phyloP scores from a whole-genome alignment of 1,140 invertebrate species.

The Papilio machaon region DNA sequence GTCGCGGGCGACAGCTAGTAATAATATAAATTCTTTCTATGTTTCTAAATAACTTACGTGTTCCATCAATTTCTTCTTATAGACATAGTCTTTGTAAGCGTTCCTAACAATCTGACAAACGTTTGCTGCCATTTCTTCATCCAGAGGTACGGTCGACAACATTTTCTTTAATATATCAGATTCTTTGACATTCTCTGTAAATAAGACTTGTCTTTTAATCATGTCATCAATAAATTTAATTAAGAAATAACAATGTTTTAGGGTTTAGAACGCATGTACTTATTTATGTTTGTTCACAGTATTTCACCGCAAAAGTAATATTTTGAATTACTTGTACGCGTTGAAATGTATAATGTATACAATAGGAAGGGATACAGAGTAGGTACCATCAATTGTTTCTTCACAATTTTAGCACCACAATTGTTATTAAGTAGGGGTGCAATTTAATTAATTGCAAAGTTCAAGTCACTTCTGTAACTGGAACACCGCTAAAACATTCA shows the following conservation, averaged over 20 bases:
- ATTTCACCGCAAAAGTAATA: too few species aligned
- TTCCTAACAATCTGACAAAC: constrained; percentile 71
- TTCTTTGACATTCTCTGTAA: constrained; percentile 70
- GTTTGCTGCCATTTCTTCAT: constrained; percentile 66
- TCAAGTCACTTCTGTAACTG: background rate
- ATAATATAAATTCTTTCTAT: background rate
- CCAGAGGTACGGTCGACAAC: constrained; percentile 50
- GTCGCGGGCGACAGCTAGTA: too few species aligned
- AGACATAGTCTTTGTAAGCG: constrained; percentile 72
- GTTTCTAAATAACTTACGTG: constrained; percentile 37
- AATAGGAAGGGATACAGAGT: too few species aligned
- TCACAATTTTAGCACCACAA: too few species aligned
- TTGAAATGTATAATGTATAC: too few species aligned
- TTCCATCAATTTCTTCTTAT: constrained; percentile 64
- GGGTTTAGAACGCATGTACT: too few species aligned
- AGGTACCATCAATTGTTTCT: too few species aligned
- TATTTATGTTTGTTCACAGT: too few species aligned
- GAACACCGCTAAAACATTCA: background rate
- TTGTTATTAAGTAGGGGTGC: too few species aligned
- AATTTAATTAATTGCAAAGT: too few species aligned
- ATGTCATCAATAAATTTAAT: background rate
- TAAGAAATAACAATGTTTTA: too few species aligned
- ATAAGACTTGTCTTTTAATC: background rate
- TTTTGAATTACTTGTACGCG: too few species aligned
- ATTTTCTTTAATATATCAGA: constrained; percentile 66